Percentiles rank a stretch among this genome's conserved stretches.
Evolutionary conservation across 2,888 invertebrate genomes (phyloP).

Genomic region (Pristionchus maxplancki): DNA sequence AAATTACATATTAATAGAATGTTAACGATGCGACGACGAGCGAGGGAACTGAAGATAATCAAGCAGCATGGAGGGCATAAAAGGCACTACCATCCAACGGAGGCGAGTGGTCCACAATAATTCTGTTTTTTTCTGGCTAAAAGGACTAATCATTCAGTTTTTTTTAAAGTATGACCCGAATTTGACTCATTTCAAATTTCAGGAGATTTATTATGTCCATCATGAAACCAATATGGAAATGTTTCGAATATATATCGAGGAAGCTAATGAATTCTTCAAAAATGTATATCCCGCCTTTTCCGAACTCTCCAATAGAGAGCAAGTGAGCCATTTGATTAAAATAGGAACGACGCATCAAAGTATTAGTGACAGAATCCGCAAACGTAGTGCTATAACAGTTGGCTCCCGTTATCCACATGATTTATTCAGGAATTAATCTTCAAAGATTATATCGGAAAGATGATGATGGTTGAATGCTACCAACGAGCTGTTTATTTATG

Average conservation of each 20-base stretch:
- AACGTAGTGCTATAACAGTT: too few relatives aligned
- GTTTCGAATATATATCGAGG: not conserved
- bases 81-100: not conserved
- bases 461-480: not conserved
- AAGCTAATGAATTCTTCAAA: not conserved
- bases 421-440: not conserved
- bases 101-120: not conserved
- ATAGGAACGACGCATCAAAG: too few relatives aligned
- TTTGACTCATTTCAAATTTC: not conserved
- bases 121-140: too few relatives aligned
- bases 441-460: conserved; percentile 30
- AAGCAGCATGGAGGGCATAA: not conserved
- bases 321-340: not conserved
- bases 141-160: too few relatives aligned
- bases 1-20: not conserved
- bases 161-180: not conserved
- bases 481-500: not conserved
- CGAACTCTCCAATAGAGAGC: not conserved
- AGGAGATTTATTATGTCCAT: not conserved
- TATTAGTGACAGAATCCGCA: too few relatives aligned
- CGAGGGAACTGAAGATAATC: not conserved
- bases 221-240: not conserved
- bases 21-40: not conserved
- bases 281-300: not conserved
- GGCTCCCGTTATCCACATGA: too few relatives aligned